Conservation (phyloP, 2,888 invertebrate species). For the Hirtodrosophila trivittata region DNA sequence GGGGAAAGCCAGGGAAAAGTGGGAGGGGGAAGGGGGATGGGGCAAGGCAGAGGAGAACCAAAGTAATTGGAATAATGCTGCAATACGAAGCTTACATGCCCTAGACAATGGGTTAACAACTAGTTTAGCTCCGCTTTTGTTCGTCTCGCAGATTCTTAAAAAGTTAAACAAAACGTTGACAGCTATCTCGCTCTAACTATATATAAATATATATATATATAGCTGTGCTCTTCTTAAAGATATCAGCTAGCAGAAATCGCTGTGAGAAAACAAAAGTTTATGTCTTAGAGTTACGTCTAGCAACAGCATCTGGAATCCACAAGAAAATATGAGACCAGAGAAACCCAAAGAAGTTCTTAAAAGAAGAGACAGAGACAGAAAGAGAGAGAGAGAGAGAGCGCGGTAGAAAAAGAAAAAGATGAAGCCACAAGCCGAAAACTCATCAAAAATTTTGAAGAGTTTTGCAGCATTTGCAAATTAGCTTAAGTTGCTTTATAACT, state of each 20-base stretch:
- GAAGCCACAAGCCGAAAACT: conserved; percentile 9
- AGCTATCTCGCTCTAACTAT: neutral
- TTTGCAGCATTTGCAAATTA: conserved; percentile 1
- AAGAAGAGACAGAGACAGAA: conserved; percentile 6
- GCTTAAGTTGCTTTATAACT: neutral
- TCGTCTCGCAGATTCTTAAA: too few relatives aligned
- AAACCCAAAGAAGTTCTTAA: too few relatives aligned
- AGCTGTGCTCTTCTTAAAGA: too few relatives aligned
- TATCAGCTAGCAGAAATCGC: too few relatives aligned
- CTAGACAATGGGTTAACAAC: conserved; percentile 47
- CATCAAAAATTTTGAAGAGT: conserved; percentile 13
- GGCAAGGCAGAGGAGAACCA: neutral
- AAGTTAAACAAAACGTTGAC: too few relatives aligned
- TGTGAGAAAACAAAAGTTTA: too few relatives aligned
- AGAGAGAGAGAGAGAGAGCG: conserved; percentile 1
- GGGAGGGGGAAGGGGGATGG: neutral
- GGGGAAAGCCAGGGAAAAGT: neutral
- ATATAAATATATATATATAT: neutral
- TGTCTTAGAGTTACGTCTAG: too few relatives aligned
- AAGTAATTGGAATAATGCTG: conserved; percentile 58
- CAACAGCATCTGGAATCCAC: too few relatives aligned
- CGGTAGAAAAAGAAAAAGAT: conserved; percentile 6
- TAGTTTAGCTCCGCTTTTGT: conserved; percentile 13
- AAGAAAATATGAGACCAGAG: too few relatives aligned
- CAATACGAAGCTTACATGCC: conserved; percentile 50